Percentiles rank a stretch among this genome's conserved stretches.
Conservation (phyloP, 2,113 vertebrate genomes). For the Drymodes brunneopygia region DNA sequence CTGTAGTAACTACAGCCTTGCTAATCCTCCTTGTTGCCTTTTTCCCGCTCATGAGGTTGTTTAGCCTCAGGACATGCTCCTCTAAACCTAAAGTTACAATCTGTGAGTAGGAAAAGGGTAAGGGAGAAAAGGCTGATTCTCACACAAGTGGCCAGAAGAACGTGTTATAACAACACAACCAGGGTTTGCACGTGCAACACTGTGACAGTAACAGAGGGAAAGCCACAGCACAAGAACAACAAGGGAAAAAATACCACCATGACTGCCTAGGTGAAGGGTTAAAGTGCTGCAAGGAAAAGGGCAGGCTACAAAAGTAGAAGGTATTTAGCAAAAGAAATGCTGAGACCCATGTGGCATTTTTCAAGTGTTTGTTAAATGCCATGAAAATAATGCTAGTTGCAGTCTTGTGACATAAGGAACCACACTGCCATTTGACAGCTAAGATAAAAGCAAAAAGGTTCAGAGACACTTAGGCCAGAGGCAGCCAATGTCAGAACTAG, state of each 20-base stretch:
- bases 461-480: not conserved
- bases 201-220: fast-evolving
- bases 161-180: not conserved
- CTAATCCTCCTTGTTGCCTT: not conserved
- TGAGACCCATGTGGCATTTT: not conserved
- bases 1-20: not conserved
- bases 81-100: not conserved
- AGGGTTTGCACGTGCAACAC: not conserved
- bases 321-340: not conserved
- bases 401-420: not conserved
- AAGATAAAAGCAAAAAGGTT: not conserved
- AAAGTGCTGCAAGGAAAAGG: not conserved
- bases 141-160: not conserved
- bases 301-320: not conserved
- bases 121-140: not conserved
- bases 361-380: not conserved
- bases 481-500: not conserved
- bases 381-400: not conserved
- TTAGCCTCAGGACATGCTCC: not conserved
- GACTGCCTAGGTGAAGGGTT: not conserved
- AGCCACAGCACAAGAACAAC: not conserved
- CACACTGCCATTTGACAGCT: not conserved
- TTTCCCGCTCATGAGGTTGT: not conserved
- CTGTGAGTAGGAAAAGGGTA: fast-evolving
- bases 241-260: not conserved